Percentiles rank a stretch among this genome's conserved stretches.
phyloP scores from a whole-genome alignment of 2,888 invertebrate species.

The Scrobipalpa costella region DNA sequence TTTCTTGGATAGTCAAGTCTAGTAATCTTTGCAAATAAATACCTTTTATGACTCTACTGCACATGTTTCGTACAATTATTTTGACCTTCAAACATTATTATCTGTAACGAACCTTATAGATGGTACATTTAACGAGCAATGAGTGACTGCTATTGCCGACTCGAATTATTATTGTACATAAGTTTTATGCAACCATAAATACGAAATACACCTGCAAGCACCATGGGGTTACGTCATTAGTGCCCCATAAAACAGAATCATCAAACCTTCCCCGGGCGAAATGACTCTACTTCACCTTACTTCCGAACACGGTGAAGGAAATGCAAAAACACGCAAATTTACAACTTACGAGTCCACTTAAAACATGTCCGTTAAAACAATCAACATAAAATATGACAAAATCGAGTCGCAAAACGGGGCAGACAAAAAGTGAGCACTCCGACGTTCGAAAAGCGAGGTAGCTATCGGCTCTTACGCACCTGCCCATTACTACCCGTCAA shows the following conservation, averaged over 20 bases:
- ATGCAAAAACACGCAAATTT: constrained; percentile 44
- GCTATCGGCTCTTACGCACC: constrained; percentile 76
- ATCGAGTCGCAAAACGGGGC: constrained; percentile 61
- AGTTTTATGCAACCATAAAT: constrained; percentile 23
- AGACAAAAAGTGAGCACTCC: constrained; percentile 62
- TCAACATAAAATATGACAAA: constrained; percentile 57
- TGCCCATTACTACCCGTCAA: constrained; percentile 80
- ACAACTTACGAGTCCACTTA: constrained; percentile 53
- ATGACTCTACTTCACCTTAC: constrained; percentile 20
- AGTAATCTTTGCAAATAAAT: constrained; percentile 20
- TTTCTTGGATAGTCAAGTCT: constrained; percentile 11
- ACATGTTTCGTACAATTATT: constrained; percentile 19
- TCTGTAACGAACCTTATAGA: constrained; percentile 24
- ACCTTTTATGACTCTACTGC: constrained; percentile 15
- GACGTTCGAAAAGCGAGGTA: constrained; percentile 71
- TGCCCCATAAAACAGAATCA: constrained; percentile 20
- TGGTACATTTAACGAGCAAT: constrained; percentile 23
- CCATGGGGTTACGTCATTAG: constrained; percentile 22
- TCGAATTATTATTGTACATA: constrained; percentile 19
- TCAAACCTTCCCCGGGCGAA: constrained; percentile 19
- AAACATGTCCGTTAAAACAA: constrained; percentile 49
- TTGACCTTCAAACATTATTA: constrained; percentile 20
- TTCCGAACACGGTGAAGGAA: constrained; percentile 32
- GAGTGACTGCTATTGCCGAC: constrained; percentile 18
- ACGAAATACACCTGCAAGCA: constrained; percentile 20